These are phyloP conservation scores for Megastigmus dorsalis DNA, from an alignment of 2,888 invertebrate genomes.

Conservation along the genomic window DNA sequence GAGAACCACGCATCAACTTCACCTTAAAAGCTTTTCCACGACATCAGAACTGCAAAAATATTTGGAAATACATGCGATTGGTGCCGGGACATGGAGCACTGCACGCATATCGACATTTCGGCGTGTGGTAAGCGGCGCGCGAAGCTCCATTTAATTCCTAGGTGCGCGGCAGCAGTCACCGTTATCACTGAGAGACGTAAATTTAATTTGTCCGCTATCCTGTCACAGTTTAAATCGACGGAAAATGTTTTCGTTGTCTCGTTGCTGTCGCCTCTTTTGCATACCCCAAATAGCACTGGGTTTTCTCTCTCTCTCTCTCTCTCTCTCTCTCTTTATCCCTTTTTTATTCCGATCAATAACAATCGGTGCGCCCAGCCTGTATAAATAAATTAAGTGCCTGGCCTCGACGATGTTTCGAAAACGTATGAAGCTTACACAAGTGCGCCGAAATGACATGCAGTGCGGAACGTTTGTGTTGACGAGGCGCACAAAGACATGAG, in stretches of 20 bases:
- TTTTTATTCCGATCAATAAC: not conserved
- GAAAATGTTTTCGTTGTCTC: conserved; percentile 24
- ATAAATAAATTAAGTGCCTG: conserved; percentile 17
- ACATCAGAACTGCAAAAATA: too few relatives aligned
- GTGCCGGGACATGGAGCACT: not conserved
- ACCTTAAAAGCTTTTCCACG: too few relatives aligned
- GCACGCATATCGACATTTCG: not conserved
- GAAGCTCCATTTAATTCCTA: too few relatives aligned
- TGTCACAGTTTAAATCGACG: not conserved
- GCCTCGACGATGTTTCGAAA: not conserved
- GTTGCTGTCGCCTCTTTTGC: not conserved
- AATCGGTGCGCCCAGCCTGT: not conserved
- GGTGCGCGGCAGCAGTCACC: not conserved
- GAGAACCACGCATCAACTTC: not conserved
- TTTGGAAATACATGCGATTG: too few relatives aligned
- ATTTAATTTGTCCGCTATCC: conserved; percentile 30
- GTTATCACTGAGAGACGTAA: not conserved
- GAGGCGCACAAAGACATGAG: too few relatives aligned
- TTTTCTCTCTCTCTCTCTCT: too few relatives aligned
- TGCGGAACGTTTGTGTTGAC: not conserved
- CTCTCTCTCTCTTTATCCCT: too few relatives aligned
- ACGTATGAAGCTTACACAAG: not conserved
- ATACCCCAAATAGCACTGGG: too few relatives aligned
- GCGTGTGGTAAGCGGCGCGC: not conserved
- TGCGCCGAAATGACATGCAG: not conserved